These are phyloP conservation scores for Myanophis thanlyinensis DNA, from an alignment of 2,113 vertebrate genomes.

Conservation along the genomic window DNA sequence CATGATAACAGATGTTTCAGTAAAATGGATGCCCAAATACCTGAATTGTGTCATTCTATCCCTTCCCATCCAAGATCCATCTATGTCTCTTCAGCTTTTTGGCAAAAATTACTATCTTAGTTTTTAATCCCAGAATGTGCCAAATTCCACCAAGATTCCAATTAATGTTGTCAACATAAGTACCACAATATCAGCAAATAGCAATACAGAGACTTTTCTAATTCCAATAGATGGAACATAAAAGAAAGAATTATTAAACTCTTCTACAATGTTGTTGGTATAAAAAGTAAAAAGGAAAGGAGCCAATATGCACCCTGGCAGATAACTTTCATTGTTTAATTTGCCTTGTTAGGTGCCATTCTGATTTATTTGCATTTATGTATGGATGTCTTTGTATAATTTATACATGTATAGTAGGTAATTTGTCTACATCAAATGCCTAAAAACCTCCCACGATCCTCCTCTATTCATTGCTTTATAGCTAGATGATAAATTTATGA, in stretches of 20 bases:
- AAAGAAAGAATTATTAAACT: not conserved
- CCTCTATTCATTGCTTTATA: not conserved
- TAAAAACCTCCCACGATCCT: not conserved
- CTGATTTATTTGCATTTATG: not conserved
- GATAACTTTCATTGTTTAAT: not conserved
- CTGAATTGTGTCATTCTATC: not conserved
- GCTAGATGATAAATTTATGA: not conserved
- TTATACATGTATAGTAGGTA: not conserved
- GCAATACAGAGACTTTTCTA: not conserved
- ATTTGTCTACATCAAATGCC: not conserved
- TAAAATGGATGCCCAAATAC: not conserved
- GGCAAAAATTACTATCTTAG: not conserved
- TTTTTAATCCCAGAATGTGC: not conserved
- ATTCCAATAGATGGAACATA: not conserved
- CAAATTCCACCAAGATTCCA: not conserved
- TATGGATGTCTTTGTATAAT: not conserved
- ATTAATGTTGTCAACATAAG: not conserved
- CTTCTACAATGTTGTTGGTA: not conserved
- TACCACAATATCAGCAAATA: not conserved
- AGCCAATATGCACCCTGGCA: not conserved
- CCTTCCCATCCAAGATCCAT: not conserved
- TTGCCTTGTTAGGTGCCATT: not conserved
- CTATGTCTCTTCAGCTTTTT: not conserved
- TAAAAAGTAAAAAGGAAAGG: not conserved
- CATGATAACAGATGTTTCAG: not conserved